Base-by-base conservation (phyloP, 2,113 vertebrate species). In the Podocnemis expansa region DNA sequence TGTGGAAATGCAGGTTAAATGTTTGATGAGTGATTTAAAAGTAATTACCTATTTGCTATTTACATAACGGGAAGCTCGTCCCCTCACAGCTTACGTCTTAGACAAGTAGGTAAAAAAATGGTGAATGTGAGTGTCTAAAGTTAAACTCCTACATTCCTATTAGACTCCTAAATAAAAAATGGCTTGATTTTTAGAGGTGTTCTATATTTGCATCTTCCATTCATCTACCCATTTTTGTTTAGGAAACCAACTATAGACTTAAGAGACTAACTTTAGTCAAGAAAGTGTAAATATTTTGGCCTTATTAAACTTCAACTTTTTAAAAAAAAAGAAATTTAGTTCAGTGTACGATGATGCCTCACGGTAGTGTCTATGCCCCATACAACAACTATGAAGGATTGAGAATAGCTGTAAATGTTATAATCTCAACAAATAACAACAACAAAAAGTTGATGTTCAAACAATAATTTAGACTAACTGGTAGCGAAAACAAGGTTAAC, bases 1-100 rank as follows among this genome's bases (percentile, higher is more conserved):
- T 81, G 43, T 95, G 91, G 91, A 97, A 97, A 97, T 96, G 84
- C 91, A 91, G 47, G 96, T 96, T 97, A 96, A 97, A 95, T 92
- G 49, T 94, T 98, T 98, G 97, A 97, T 96, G 90, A 95, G 96
- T 88, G n/a, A 88, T 55, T 84, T 92, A 97, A 96, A 97, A 95
- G 90, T 96, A 97, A 98, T 98, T 97, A 97, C 88, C 96, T 97
- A 95, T 96, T 96, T 96, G 93, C 90, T 96, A 63, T 89, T 97
- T 95, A 56, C 95, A 55, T 80, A 96, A 85, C 84, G 80, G 70
- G 95, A 91, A 97, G 75, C 88, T 91, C 88, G 94, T 94, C 85
- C 94, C 91, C 81, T 80, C 67, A 25, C 17, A 0, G 1, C 91
- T 94, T 94, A 83, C 70, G 52, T 94, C 88, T 80, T 87, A 55